Evolutionary conservation across 2,113 vertebrate genomes (phyloP), one percentile per base, ranked within the genome.

Genomic region (Zapornia atra): DNA sequence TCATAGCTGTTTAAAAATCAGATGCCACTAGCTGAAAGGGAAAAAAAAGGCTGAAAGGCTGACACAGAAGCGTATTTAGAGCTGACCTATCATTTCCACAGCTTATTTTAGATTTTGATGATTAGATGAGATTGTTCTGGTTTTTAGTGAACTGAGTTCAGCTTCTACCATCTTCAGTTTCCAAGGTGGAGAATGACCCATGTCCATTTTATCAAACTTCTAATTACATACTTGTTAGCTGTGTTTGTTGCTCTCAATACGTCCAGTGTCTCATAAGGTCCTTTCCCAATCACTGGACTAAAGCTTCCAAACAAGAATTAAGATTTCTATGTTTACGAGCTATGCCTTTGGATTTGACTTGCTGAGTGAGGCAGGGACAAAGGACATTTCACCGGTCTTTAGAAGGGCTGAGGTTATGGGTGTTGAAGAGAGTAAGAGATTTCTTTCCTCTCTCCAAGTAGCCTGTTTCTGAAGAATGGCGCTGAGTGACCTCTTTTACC

Each of bases 401-500:
- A 81, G 20, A 48, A 63, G 31, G n/a, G 28, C 9, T 66, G 28
- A 5, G 5, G 25, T 70, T 77, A 15, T 21, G 33, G 24, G 33
- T 80, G 15, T 81, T 57, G 40, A 70, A 64, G 2, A 44, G 34
- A 69, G 1, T 64, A 68, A 89, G 44, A 94, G 28, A 33, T 80
- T 86, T 91, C 5, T 88, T 86, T 95, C 93, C 51, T 96, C 66
- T 96, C 88, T 97, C 96, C 54, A 94, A 97, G 84, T 6, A 91
- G 64, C 42, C 56, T 60, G 1, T 56, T 93, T 64, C 34, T 92
- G 92, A 96, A 98, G 82, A 90, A 98, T 98, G 98, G 96, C 97
- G 7, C 76, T 98, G 68, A 98, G 97, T 48, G 97, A 98, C 73
- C 96, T 98, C 64, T 94, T 98, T 76, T 98, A 97, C 57, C 98